A percentile compares a stretch with the other conserved stretches of the same genome.
These are phyloP conservation scores for Ormyrus nitidulus DNA, from an alignment of 2,888 invertebrate species.

Conservation along the genomic window DNA sequence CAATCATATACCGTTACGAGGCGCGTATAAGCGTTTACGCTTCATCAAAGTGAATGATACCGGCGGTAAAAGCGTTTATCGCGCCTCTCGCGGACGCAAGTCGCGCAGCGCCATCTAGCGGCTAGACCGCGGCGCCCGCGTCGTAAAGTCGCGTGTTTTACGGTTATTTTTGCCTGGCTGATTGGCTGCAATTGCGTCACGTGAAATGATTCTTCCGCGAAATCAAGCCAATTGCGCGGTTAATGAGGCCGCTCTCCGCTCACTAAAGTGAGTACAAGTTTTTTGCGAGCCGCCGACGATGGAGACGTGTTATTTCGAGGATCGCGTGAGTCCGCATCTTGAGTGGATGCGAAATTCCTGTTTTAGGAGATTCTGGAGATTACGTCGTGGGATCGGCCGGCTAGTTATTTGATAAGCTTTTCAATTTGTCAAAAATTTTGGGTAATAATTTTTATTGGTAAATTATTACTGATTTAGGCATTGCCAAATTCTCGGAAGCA, in stretches of 20 bases:
- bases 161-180: conserved; percentile 31
- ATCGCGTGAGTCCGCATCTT: too few species aligned
- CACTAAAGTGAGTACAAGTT: neutral
- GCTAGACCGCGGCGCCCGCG: neutral
- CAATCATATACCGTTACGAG: conserved; percentile 8
- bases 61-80: conserved; percentile 37
- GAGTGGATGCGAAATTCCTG: too few species aligned
- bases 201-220: conserved; percentile 44
- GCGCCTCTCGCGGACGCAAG: conserved; percentile 41
- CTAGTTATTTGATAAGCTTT: too few species aligned
- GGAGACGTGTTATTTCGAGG: too few species aligned
- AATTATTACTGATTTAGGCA: too few species aligned
- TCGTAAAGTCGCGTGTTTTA: too few species aligned
- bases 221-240: conserved; percentile 23
- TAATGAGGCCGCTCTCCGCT: neutral
- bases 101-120: conserved; percentile 5
- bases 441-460: too few species aligned
- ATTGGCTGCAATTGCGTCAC: conserved; percentile 43
- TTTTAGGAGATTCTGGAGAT: too few species aligned
- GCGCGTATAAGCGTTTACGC: conserved; percentile 27
- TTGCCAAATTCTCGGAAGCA: too few species aligned
- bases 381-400: too few species aligned
- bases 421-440: too few species aligned
- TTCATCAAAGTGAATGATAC: conserved; percentile 41
- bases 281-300: too few species aligned